Evolutionary conservation across 2,888 invertebrate genomes (phyloP), one percentile per base, ranked within the genome.

Genomic region (Tanypteryx hageni): DNA sequence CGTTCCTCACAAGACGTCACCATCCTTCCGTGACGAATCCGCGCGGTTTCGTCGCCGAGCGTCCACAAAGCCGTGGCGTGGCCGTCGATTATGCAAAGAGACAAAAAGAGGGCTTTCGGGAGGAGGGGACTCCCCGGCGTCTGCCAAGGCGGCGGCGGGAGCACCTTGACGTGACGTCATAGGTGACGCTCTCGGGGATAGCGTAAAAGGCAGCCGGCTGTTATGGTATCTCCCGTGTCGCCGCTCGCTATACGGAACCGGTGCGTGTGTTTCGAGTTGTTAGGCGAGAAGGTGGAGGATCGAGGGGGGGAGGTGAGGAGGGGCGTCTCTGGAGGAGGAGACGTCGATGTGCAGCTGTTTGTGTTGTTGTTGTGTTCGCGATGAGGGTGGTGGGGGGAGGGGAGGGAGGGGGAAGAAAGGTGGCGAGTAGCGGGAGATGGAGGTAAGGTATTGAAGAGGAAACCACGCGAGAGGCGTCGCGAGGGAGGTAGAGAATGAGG

Each of bases 141-240:
- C 86, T 86, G 86, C 59, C 59, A 61, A 86, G 86, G 86, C 31
- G 82, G 44, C 82, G 8, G 16, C 82, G 56, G 44, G 11, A 56
- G 57, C 83, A 83, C 18, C 83, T 83, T n/a, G 14, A 44, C 44
- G 64, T 89, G 89, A 89, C 89, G 89, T 89, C 89, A 89, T 64
- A n/a, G 0, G 44, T 68, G 89, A 89, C 89, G 64, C 61, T 68
- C n/a, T 10, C n/a, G 11, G n/a, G 14, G n/a, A 2, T 3, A n/a
- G 56, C 56, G 13, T 56, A 18, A 82, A 61, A 27, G 61, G 14
- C 56, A 86, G 86, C 61, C 86, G 86, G 86, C 61, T 58, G 61
- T 27, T 61, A 27, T 27, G 81, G 31, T 81, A 27, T 76, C 18
- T 4, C 76, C 76, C 76, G 31, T 31, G 61, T n/a, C n/a, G n/a